Evolutionary conservation across 2,888 invertebrate species (phyloP).

Genomic region (Cactoblastis cactorum): DNA sequence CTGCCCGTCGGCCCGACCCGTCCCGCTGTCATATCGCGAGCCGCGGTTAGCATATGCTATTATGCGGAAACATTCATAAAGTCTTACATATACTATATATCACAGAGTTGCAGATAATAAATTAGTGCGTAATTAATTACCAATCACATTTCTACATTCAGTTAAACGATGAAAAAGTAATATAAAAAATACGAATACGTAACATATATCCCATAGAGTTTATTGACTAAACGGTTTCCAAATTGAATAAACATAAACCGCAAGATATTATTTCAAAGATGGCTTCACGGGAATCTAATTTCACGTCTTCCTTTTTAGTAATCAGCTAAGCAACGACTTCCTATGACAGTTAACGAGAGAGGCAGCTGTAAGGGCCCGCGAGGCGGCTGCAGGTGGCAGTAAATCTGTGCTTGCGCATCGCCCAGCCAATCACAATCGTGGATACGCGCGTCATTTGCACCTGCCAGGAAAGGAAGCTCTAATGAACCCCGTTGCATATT

Average conservation of each 20-base stretch:
- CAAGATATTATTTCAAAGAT: constrained; percentile 2
- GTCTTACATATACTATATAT: too few relatives aligned
- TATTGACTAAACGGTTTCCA: background rate
- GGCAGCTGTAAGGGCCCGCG: constrained; percentile 50
- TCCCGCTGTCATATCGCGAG: constrained; percentile 49
- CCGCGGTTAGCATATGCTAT: constrained; percentile 21
- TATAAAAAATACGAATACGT: too few relatives aligned
- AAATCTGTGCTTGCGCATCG: constrained; percentile 59
- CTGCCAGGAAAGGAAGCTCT: constrained; percentile 65
- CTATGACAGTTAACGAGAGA: constrained; percentile 43
- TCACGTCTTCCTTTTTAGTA: constrained; percentile 46
- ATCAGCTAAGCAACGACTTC: constrained; percentile 56
- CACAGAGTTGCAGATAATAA: too few relatives aligned
- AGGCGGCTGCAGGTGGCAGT: constrained; percentile 38
- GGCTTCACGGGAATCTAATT: constrained; percentile 31
- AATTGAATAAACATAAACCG: background rate
- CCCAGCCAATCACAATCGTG: constrained; percentile 42
- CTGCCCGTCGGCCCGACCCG: constrained; percentile 30
- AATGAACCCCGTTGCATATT: constrained; percentile 44
- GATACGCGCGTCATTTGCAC: constrained; percentile 45
- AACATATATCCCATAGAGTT: background rate
- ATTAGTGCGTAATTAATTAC: too few relatives aligned
- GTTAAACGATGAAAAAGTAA: too few relatives aligned
- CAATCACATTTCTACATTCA: too few relatives aligned
- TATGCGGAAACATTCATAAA: constrained; percentile 25